phyloP scores from a whole-genome alignment of 2,797 vertebrate species.

The Neopelma chrysocephalum region DNA sequence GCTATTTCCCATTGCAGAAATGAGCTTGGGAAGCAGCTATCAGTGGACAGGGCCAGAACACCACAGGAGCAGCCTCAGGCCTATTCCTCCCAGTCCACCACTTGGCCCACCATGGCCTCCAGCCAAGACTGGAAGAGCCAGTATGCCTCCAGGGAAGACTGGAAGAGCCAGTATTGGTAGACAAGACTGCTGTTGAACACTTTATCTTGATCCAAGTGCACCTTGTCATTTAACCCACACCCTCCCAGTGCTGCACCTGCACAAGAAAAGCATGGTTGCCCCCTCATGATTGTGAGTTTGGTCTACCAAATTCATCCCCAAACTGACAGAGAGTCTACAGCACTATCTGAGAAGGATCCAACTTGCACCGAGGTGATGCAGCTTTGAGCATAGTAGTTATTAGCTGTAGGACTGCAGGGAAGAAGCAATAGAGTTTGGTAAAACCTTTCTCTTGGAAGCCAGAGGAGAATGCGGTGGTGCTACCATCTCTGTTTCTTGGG shows the following conservation, averaged over 20 bases:
- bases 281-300: accelerated
- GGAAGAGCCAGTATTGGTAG: constrained; percentile 4
- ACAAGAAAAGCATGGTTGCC: neutral
- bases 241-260: neutral
- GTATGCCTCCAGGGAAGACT: constrained; percentile 4
- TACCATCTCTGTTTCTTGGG: neutral
- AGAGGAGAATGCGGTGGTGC: neutral
- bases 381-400: neutral
- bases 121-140: constrained; percentile 9
- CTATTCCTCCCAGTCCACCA: neutral
- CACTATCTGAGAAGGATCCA: accelerated
- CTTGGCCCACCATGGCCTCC: neutral
- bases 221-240: neutral
- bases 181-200: neutral
- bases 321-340: neutral
- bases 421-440: neutral
- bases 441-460: neutral
- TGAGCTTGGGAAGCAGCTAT: neutral
- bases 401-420: neutral
- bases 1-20: neutral
- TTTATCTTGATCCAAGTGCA: neutral
- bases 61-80: neutral
- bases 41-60: neutral
- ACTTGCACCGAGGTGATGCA: neutral
- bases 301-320: neutral